Evolutionary conservation across 35 echinoderm and acorn worm genomes (phyloP), one percentile per base, ranked within the genome.

Genomic region (Apostichopus japonicus): DNA sequence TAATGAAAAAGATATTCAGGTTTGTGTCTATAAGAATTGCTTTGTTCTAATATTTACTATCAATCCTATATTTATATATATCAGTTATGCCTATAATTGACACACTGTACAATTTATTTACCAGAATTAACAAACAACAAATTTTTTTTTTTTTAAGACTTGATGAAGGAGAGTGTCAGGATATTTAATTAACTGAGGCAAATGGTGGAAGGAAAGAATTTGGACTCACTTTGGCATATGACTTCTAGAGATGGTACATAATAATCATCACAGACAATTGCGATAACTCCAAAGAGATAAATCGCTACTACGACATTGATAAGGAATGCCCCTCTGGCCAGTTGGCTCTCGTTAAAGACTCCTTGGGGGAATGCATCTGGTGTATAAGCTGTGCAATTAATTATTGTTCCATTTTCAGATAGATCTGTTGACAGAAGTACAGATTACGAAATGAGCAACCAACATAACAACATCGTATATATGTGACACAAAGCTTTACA

Each of bases 261-360:
- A 91, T 94, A 98, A 79, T 96, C 95, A 94, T 98, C 97, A 59
- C 97, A 98, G 54, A 98, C 92, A 55, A 98, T 98, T 53, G 94
- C 97, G 4, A 98, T 24, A 4, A 94, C 96, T 94, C 87, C 55
- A 80, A 77, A 75, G 6, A 88, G 65, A 63, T 82, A 90, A 6
- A 86, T 22, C 78, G 79, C 57, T 21, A 91, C 21, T 15, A 80
- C 24, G 78, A 90, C 24, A 80, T 89, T 54, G 6, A 89, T 8
- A 19, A 89, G 22, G 59, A 89, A 89, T 22, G 86, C 86, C 16
- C 86, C 86, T n/a, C 63, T 59, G n/a, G 63, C 13, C 44, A 89
- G 33, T 89, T 89, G 86, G 5, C 63, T 73, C 7, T 6, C 2
- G 17, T 61, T 65, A n/a, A 89, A 89, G 0, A 25, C 61, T 67